Percentiles rank a stretch among this genome's conserved stretches.
These are phyloP conservation scores for Augochlora pura DNA, from an alignment of 1,140 invertebrate genomes.

Conservation along the genomic window DNA sequence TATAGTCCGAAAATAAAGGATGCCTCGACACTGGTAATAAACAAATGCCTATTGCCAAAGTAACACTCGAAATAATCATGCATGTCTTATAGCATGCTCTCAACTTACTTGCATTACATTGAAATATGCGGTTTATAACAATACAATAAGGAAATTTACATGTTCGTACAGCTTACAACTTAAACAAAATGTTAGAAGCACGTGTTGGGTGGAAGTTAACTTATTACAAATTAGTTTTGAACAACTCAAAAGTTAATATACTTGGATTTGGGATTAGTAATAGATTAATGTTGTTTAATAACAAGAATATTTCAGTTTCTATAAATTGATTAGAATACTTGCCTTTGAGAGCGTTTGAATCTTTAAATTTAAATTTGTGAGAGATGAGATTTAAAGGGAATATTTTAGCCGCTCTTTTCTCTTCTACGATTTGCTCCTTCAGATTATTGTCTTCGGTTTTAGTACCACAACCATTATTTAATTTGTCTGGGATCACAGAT, in stretches of 20 bases:
- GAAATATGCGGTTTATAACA: neutral
- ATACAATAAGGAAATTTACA: slow-evolving; percentile 1
- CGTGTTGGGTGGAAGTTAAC: neutral
- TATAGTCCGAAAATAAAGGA: slow-evolving; percentile 67
- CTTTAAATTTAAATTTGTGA: slow-evolving; percentile 70
- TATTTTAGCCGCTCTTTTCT: slow-evolving; percentile 73
- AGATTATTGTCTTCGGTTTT: slow-evolving; percentile 36
- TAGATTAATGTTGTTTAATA: neutral
- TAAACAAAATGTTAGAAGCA: neutral
- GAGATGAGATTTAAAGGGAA: slow-evolving; percentile 76
- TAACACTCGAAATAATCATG: slow-evolving; percentile 31
- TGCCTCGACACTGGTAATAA: slow-evolving; percentile 72
- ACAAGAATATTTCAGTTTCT: neutral
- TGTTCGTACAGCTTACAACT: too few species aligned
- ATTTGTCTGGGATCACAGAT: slow-evolving; percentile 33
- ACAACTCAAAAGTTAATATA: neutral
- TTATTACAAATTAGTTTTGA: neutral
- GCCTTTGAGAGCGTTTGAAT: slow-evolving; percentile 70
- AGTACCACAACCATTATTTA: neutral
- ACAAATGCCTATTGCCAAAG: slow-evolving; percentile 68
- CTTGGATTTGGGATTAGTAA: neutral
- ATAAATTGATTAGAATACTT: neutral
- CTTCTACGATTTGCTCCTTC: slow-evolving; percentile 63
- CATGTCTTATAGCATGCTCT: slow-evolving; percentile 18
- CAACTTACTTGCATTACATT: neutral